Evolutionary conservation across 2,888 invertebrate genomes (phyloP).

Genomic region (Nomada ferruginata): DNA sequence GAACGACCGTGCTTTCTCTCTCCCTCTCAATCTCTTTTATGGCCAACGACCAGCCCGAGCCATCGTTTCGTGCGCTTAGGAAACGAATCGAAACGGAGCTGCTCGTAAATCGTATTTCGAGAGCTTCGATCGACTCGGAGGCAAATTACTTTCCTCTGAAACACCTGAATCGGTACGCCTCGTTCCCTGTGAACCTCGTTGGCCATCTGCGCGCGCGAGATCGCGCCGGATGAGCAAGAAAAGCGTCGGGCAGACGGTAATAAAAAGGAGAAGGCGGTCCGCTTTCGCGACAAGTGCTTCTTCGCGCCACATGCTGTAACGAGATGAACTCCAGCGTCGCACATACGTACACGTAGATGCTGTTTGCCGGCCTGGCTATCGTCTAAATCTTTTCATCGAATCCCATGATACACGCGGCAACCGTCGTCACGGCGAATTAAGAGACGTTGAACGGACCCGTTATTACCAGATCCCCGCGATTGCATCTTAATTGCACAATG

Average conservation of each 20-base stretch:
- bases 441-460: slow-evolving; percentile 41
- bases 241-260: slow-evolving; percentile 31
- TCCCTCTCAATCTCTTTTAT: slow-evolving; percentile 37
- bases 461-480: slow-evolving; percentile 45
- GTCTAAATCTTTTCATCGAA: slow-evolving; percentile 21
- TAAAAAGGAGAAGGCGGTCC: slow-evolving; percentile 17
- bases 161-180: too few species aligned
- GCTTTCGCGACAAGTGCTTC: slow-evolving; percentile 17
- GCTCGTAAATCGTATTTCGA: slow-evolving; percentile 41
- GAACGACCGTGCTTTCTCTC: slow-evolving; percentile 45
- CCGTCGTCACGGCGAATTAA: slow-evolving; percentile 26
- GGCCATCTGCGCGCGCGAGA: background rate
- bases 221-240: slow-evolving; percentile 22
- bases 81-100: slow-evolving; percentile 34
- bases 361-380: background rate
- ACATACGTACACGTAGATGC: background rate
- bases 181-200: background rate
- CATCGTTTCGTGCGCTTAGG: slow-evolving; percentile 45
- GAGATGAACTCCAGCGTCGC: background rate
- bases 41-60: slow-evolving; percentile 18
- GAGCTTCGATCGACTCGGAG: slow-evolving; percentile 10
- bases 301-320: slow-evolving; percentile 13
- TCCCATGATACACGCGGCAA: background rate
- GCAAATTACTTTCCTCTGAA: too few species aligned
- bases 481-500: slow-evolving; percentile 44